phyloP scores from a whole-genome alignment of 2,888 invertebrate species.

The Dicyrtoma fusca region DNA sequence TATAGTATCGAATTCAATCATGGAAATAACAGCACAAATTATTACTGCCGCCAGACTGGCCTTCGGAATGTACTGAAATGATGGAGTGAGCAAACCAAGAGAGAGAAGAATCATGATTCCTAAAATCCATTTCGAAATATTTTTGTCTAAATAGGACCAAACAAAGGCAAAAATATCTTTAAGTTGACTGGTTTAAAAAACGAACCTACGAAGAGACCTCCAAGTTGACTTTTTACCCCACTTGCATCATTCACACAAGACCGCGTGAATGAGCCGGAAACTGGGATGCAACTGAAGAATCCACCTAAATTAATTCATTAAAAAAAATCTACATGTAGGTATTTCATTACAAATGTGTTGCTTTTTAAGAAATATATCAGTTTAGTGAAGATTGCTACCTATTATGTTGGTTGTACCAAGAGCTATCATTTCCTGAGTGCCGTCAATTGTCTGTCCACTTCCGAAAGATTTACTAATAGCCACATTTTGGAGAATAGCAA shows the following conservation, averaged over 20 bases:
- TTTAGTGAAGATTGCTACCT: too few species aligned
- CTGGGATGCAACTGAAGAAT: conserved; percentile 83
- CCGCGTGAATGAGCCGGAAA: conserved; percentile 83
- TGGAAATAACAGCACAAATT: conserved; percentile 83
- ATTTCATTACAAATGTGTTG: too few species aligned
- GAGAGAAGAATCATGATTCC: too few species aligned
- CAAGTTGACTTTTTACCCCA: conserved; percentile 83
- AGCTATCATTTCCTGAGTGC: conserved; percentile 89
- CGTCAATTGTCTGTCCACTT: conserved; percentile 72
- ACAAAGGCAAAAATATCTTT: too few species aligned
- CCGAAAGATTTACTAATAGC: conserved; percentile 96
- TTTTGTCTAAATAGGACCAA: background rate
- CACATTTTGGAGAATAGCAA: conserved; percentile 89
- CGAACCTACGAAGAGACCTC: conserved; percentile 78
- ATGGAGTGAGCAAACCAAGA: too few species aligned
- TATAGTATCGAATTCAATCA: conserved; percentile 72
- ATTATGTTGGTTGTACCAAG: conserved; percentile 79
- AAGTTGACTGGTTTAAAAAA: too few species aligned
- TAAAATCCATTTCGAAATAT: too few species aligned
- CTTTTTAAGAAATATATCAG: too few species aligned
- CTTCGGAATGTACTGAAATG: too few species aligned
- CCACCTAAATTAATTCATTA: too few species aligned
- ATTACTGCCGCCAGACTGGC: conserved; percentile 84
- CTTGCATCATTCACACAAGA: conserved; percentile 88
- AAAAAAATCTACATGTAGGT: too few species aligned